These are phyloP conservation scores for Macquaria australasica DNA, from an alignment of 2,113 vertebrate genomes.

Conservation along the genomic window DNA sequence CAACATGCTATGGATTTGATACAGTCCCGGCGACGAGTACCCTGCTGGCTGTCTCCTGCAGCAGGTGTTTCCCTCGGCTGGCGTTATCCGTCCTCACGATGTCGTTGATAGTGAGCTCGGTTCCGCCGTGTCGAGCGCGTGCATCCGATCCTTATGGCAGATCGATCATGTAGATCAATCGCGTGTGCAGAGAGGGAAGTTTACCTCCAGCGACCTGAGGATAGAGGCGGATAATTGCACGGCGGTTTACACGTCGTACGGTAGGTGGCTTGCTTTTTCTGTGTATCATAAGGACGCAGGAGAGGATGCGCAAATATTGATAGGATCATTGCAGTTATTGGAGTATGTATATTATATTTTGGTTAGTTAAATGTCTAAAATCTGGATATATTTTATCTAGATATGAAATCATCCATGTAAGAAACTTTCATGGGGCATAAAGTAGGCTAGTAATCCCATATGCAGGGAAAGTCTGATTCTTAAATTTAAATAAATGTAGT, in stretches of 20 bases:
- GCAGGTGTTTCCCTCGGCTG: background rate
- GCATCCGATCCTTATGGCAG: background rate
- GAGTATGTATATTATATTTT: background rate
- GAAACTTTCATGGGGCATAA: slow-evolving; percentile 47
- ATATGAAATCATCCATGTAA: background rate
- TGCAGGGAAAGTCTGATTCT: background rate
- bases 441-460: background rate
- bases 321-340: background rate
- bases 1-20: slow-evolving; percentile 23
- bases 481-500: background rate
- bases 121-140: slow-evolving; percentile 12
- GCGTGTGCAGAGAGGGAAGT: slow-evolving; percentile 52
- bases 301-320: background rate
- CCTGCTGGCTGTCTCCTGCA: slow-evolving; percentile 21
- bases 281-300: background rate
- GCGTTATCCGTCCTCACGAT: background rate
- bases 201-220: slow-evolving; percentile 54
- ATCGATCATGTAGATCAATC: slow-evolving; percentile 40
- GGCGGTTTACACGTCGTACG: background rate
- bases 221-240: slow-evolving; percentile 22
- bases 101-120: background rate
- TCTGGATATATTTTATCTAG: background rate
- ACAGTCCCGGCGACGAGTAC: slow-evolving; percentile 26
- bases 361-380: background rate
- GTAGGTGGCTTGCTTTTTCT: slow-evolving; percentile 38